Evolutionary conservation across 2,888 invertebrate genomes (phyloP), one percentile per base, ranked within the genome.

Genomic region (Erpobdella octoculata): DNA sequence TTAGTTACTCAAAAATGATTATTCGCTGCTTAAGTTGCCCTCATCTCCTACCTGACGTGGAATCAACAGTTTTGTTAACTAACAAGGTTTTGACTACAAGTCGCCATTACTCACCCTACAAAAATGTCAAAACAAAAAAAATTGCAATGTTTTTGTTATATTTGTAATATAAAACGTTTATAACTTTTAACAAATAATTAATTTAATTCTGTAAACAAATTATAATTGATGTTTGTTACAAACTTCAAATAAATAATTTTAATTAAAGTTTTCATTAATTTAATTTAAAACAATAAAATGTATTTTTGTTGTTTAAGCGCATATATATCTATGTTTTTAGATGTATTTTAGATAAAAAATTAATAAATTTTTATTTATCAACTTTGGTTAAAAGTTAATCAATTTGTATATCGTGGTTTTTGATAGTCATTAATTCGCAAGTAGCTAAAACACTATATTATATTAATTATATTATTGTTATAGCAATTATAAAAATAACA

Each of bases 241-340:
- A 41, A n/a, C n/a, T n/a, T 46, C 18, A 46, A 3, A 3, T 3
- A 3, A 46, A 46, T n/a, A 46, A 46, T 46, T 46, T 2, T 5
- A n/a, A 53, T 53, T 53, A 25, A 53, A 53, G 28, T 5, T n/a
- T 6, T 12, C 21, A 53, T 12, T 9, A 6, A 25, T 53, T 12
- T 25, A 53, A 53, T 25, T 53, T 12, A 53, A 25, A 53, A 25
- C 4, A 53, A 53, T 53, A 53, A 53, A 1, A 12, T 53, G 4
- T 53, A 53, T 25, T 28, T 53, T n/a, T 9, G 4, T 53, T 53
- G 53, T 9, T 53, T 53, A 25, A 21, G 21, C 21, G 21, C 53
- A 53, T 53, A n/a, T n/a, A n/a, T n/a, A n/a, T 53, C 53, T 25
- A 53, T 53, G 2, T 53, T 53, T 53, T 53, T 53, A 28, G 53